A percentile compares a stretch with the other conserved stretches of the same genome.
Evolutionary conservation across 2,113 vertebrate genomes (phyloP).

Genomic region (Desmodus rotundus): DNA sequence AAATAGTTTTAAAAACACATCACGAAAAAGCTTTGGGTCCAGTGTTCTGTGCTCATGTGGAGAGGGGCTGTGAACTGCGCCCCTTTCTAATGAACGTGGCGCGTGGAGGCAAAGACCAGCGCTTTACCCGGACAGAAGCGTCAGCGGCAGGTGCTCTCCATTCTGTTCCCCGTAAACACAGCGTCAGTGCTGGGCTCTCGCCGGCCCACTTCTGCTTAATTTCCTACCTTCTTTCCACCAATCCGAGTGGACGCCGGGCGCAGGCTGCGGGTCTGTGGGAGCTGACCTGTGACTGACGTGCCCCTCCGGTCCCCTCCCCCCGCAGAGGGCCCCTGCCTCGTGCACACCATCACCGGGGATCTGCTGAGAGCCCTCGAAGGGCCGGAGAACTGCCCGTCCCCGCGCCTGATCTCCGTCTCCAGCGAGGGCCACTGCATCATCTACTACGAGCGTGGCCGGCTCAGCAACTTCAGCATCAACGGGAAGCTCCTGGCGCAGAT

Average conservation of each 20-base stretch:
- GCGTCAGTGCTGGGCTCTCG: background rate
- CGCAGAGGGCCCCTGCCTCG: slow-evolving; percentile 97
- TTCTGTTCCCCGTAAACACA: no score
- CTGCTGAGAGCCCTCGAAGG: slow-evolving; percentile 95
- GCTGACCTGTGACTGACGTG: fast-evolving
- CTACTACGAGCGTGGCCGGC: slow-evolving; percentile 93
- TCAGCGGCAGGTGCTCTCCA: no score
- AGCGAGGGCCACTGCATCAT: slow-evolving; percentile 99
- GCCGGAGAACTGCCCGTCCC: slow-evolving; percentile 90
- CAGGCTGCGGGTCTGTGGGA: background rate
- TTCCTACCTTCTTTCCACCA: background rate
- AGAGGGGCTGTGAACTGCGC: no score
- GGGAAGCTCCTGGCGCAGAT: slow-evolving; percentile 97
- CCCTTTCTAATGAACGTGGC: no score
- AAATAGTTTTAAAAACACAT: background rate
- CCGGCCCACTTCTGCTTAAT: background rate
- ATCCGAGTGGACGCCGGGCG: background rate
- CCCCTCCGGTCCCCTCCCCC: background rate
- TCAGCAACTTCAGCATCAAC: slow-evolving; percentile 99
- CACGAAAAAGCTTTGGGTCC: background rate
- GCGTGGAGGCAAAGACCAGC: background rate
- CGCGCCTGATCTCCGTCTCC: slow-evolving; percentile 95
- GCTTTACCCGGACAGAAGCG: background rate
- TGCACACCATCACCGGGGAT: slow-evolving; percentile 98
- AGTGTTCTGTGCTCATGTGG: no score